Conservation (phyloP, 2,113 vertebrate genomes). For the Emberiza fucata region DNA sequence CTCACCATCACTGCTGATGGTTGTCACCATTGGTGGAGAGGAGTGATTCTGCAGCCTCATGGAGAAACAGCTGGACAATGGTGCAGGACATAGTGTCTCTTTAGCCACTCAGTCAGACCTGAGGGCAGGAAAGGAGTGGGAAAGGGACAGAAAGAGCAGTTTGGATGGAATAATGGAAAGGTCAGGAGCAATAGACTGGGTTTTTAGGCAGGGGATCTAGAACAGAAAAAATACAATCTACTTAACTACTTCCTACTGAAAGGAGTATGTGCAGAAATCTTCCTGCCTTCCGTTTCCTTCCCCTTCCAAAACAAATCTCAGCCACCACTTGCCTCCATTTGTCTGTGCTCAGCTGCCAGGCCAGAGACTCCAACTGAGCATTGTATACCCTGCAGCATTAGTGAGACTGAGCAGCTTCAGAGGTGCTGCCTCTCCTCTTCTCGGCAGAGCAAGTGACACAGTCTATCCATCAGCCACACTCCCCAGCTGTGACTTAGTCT, state of each 20-base stretch:
- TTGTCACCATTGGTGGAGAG: neutral
- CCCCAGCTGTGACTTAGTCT: neutral
- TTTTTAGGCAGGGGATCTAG: neutral
- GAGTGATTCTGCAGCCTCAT: neutral
- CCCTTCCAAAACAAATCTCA: neutral
- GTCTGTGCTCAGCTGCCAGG: neutral
- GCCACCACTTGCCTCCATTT: neutral
- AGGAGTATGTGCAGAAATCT: neutral
- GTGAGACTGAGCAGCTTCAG: neutral
- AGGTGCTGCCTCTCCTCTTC: neutral
- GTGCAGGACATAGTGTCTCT: fast-evolving
- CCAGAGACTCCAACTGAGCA: neutral
- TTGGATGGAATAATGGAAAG: neutral
- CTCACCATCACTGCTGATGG: neutral
- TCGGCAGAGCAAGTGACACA: neutral
- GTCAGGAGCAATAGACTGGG: neutral
- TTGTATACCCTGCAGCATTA: neutral
- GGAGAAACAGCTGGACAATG: neutral
- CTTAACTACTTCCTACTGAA: neutral
- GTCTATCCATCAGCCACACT: neutral
- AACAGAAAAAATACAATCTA: neutral
- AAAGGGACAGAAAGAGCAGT: neutral
- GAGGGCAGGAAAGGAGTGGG: neutral
- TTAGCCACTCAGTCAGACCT: neutral
- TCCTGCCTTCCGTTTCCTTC: fast-evolving